Percentiles rank a stretch among this genome's conserved stretches.
phyloP scores from a whole-genome alignment of 2,888 invertebrate genomes.

The Rotaria sp. region DNA sequence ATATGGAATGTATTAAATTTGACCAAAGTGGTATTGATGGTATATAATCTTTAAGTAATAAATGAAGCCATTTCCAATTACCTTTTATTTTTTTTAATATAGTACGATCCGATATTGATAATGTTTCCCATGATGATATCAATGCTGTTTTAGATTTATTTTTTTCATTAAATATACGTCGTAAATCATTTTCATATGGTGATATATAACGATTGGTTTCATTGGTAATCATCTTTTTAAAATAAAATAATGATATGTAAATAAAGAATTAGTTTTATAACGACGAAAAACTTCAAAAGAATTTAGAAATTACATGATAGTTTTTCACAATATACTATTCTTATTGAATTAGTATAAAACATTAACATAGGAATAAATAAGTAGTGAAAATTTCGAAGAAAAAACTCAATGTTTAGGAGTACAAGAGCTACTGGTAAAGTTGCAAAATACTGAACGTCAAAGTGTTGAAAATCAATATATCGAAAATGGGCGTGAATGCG shows the following conservation, averaged over 20 bases:
- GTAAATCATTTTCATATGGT: slow-evolving; percentile 3
- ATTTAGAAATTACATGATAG: background rate
- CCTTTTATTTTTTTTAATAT: slow-evolving; percentile 21
- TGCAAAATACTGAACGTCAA: too few species aligned
- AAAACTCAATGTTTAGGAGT: too few species aligned
- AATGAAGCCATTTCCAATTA: background rate
- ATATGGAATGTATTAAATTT: slow-evolving; percentile 20
- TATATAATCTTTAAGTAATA: background rate
- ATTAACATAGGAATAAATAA: too few species aligned
- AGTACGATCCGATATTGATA: background rate
- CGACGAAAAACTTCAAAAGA: background rate
- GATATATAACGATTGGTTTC: slow-evolving; percentile 1
- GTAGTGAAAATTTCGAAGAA: too few species aligned
- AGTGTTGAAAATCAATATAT: too few species aligned
- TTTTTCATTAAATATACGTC: slow-evolving; percentile 16
- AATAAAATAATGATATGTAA: too few species aligned
- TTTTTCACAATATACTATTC: too few species aligned
- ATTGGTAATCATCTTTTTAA: background rate
- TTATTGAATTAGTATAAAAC: too few species aligned
- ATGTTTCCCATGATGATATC: background rate
- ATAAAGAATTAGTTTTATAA: background rate
- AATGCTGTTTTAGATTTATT: background rate
- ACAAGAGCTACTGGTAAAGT: too few species aligned
- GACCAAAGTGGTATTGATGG: background rate
- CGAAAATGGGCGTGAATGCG: too few species aligned